phyloP scores from a whole-genome alignment of 1,140 invertebrate species.

The Globodera ellingtonae region DNA sequence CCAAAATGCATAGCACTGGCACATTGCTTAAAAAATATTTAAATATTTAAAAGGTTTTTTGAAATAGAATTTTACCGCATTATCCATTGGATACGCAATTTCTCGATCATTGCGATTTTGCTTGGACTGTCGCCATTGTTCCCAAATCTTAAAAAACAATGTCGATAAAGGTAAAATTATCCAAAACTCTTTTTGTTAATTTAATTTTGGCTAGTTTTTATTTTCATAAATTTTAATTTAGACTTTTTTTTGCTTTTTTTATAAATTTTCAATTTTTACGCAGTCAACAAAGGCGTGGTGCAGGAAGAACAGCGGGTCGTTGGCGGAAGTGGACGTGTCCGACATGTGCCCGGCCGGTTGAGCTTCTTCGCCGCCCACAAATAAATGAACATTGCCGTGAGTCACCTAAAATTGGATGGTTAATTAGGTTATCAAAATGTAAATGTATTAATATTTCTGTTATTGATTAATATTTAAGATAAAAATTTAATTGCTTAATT shows the following conservation, averaged over 20 bases:
- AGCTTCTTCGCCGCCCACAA: constrained; percentile 57
- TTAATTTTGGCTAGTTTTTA: not conserved
- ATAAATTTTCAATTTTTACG: constrained; percentile 28
- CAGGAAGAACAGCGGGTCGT: constrained; percentile 52
- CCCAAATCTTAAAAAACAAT: constrained; percentile 41
- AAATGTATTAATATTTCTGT: too few relatives aligned
- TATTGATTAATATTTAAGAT: too few relatives aligned
- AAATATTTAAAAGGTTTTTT: not conserved
- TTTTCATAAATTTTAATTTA: not conserved
- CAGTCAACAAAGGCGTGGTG: constrained; percentile 65
- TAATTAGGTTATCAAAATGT: too few relatives aligned
- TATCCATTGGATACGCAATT: constrained; percentile 48
- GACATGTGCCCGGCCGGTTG: constrained; percentile 44
- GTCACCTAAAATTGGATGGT: constrained; percentile 46
- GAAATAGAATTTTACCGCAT: not conserved
- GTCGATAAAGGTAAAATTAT: not conserved
- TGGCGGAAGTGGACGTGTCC: constrained; percentile 42
- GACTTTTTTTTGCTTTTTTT: constrained; percentile 30
- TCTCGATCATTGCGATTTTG: constrained; percentile 46
- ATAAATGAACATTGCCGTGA: constrained; percentile 62
- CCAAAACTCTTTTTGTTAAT: not conserved
- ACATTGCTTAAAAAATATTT: constrained; percentile 37
- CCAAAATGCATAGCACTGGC: constrained; percentile 57
- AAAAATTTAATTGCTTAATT: too few relatives aligned
- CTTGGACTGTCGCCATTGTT: constrained; percentile 19